phyloP scores from a whole-genome alignment of 2,113 vertebrate genomes.

The Rhynchopsitta pachyrhyncha region DNA sequence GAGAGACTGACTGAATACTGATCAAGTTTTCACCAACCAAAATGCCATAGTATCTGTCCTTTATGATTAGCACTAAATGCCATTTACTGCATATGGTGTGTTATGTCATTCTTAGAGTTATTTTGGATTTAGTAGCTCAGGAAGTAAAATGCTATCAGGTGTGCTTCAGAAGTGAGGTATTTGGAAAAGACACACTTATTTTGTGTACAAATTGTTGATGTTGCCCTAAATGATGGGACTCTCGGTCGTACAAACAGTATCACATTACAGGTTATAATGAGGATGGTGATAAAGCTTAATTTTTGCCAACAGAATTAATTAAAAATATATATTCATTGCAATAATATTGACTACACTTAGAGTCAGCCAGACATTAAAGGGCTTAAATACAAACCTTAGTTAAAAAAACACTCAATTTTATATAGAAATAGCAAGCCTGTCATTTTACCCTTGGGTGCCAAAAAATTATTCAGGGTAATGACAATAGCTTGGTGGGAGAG shows the following conservation, averaged over 20 bases:
- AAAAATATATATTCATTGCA: background rate
- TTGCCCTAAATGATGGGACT: background rate
- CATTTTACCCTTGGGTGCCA: background rate
- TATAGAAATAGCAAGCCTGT: slow-evolving; percentile 8
- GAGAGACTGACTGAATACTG: background rate
- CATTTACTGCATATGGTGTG: background rate
- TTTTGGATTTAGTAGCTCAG: background rate
- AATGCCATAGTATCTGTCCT: background rate
- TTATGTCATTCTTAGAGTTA: background rate
- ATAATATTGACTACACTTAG: background rate
- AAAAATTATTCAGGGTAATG: background rate
- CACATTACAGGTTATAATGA: background rate
- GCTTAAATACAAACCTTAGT: background rate
- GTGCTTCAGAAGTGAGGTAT: background rate
- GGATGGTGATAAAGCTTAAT: background rate
- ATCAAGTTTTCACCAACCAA: background rate
- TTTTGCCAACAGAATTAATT: background rate
- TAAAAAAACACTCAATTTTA: background rate
- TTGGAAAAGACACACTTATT: background rate
- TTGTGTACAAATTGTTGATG: background rate
- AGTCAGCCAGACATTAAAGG: background rate
- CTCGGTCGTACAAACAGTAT: background rate
- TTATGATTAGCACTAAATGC: background rate
- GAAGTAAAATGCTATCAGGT: background rate
- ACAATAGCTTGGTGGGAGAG: slow-evolving; percentile 39